Conservation (phyloP, 2,797 vertebrate genomes). For the Catharus ustulatus region DNA sequence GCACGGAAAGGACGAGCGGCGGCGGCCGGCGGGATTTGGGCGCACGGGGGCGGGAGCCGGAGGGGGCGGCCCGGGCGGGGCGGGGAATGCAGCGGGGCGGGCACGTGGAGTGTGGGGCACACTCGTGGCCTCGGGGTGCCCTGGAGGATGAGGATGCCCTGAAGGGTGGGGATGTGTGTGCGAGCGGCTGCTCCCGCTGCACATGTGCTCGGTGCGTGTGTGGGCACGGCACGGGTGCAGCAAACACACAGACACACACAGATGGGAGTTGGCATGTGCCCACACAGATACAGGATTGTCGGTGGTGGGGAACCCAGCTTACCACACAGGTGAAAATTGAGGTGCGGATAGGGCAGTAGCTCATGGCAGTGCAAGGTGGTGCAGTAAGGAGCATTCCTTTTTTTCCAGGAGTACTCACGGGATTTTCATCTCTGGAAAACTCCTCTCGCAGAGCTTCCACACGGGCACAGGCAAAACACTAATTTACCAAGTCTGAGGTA, state of each 20-base stretch:
- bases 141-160: background rate
- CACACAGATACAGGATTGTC: background rate
- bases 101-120: rapidly evolving
- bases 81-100: background rate
- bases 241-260: rapidly evolving
- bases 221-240: no score
- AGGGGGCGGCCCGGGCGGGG: background rate
- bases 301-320: no score
- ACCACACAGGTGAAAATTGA: background rate
- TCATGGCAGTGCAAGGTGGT: background rate
- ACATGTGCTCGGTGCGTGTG: background rate
- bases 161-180: background rate
- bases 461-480: background rate
- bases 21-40: background rate
- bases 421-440: background rate
- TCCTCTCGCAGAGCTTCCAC: background rate
- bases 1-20: background rate
- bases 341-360: background rate
- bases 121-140: no score
- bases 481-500: background rate
- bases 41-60: background rate
- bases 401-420: background rate
- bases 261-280: rapidly evolving
- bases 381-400: background rate
- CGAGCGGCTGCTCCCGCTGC: background rate